Evolutionary conservation across 2,888 invertebrate genomes (phyloP).

Genomic region (Rhagium mordax): DNA sequence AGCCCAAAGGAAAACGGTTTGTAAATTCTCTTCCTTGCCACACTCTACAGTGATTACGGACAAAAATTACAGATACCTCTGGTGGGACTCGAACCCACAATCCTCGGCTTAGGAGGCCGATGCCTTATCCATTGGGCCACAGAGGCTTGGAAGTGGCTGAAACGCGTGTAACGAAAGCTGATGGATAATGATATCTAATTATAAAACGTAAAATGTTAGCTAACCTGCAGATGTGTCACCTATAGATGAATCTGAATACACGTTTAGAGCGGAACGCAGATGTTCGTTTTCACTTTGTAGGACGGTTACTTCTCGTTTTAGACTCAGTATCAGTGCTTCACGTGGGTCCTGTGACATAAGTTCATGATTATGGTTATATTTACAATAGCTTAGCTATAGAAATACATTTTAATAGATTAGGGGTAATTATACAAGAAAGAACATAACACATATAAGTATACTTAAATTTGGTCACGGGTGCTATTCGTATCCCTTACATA

Average conservation of each 20-base stretch:
- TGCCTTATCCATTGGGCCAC: slow-evolving; percentile 84
- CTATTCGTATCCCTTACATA: no score
- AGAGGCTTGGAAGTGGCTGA: slow-evolving; percentile 73
- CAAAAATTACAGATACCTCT: not conserved
- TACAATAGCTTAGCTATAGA: not conserved
- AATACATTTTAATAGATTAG: not conserved
- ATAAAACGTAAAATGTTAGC: slow-evolving; percentile 7
- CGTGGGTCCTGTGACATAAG: slow-evolving; percentile 82
- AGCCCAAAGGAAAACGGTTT: no score
- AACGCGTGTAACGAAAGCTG: not conserved
- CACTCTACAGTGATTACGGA: no score
- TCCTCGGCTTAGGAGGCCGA: not conserved
- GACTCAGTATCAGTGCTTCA: slow-evolving; percentile 89
- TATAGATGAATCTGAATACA: slow-evolving; percentile 73
- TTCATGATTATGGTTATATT: not conserved
- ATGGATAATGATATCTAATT: not conserved
- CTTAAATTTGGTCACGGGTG: no score
- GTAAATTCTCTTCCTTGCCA: no score
- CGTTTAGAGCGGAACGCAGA: slow-evolving; percentile 81
- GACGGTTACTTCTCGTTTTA: slow-evolving; percentile 90
- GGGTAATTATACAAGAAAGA: no score
- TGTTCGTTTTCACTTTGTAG: slow-evolving; percentile 92
- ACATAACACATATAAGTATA: no score
- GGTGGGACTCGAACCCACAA: not conserved
- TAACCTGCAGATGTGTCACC: slow-evolving; percentile 41